Evolutionary conservation across 2,888 invertebrate species (phyloP).

Genomic region (Asteroscopus sphinx): DNA sequence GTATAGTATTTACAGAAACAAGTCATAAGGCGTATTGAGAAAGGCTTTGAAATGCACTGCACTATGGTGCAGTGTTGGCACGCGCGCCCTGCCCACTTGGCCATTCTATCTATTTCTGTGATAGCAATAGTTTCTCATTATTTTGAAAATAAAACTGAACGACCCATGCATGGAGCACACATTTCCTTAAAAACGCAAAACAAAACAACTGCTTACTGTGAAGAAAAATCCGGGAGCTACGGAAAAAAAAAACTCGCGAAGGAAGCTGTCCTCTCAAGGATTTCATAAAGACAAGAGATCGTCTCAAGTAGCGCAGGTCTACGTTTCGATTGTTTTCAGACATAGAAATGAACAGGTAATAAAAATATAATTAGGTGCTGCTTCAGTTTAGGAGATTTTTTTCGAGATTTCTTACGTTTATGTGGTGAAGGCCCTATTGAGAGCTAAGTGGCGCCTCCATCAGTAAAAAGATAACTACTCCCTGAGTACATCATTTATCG

Average conservation of each 20-base stretch:
- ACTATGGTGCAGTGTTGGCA: too few relatives aligned
- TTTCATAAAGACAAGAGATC: conserved; percentile 74
- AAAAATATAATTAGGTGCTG: conserved; percentile 38
- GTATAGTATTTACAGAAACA: too few relatives aligned
- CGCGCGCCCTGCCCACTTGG: too few relatives aligned
- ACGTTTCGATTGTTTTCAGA: conserved; percentile 31
- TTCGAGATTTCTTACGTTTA: conserved; percentile 15
- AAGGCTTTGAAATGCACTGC: too few relatives aligned
- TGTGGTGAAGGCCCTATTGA: neutral
- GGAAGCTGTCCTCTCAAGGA: conserved; percentile 64
- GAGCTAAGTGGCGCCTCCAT: too few relatives aligned
- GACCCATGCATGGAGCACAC: too few relatives aligned
- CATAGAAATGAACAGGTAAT: conserved; percentile 40
- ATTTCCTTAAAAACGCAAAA: neutral
- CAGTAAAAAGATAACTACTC: too few relatives aligned
- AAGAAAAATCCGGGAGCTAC: conserved; percentile 17
- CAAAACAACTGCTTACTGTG: conserved; percentile 3
- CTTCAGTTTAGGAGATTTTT: neutral
- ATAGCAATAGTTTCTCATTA: too few relatives aligned
- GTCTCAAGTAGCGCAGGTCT: conserved; percentile 70
- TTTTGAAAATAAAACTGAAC: too few relatives aligned
- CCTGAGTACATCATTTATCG: too few relatives aligned
- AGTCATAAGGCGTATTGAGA: too few relatives aligned
- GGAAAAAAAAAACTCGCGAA: conserved; percentile 39
- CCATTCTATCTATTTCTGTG: too few relatives aligned